A percentile compares a stretch with the other conserved stretches of the same genome.
Conservation (phyloP, 2,113 vertebrate species). For the Colius striatus region DNA sequence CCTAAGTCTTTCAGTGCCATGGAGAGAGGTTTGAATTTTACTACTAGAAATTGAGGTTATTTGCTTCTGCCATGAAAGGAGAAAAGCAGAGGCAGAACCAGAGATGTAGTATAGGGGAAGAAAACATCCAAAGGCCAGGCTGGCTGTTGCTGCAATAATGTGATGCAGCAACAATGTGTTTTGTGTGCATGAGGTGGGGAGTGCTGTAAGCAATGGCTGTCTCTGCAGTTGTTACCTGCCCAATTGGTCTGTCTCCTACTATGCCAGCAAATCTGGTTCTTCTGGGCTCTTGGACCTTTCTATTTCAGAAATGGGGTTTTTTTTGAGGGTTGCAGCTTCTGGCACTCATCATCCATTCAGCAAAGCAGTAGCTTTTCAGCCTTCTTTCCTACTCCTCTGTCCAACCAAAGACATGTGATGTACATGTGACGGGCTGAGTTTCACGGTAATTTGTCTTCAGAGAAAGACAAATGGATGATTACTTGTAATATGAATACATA, state of each 20-base stretch:
- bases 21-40: background rate
- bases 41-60: background rate
- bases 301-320: background rate
- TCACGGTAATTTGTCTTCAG: background rate
- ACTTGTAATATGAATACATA: background rate
- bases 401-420: background rate
- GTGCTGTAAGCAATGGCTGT: background rate
- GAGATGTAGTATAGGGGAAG: background rate
- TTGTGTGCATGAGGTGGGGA: background rate
- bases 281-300: background rate
- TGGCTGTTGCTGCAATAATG: background rate
- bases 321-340: no score
- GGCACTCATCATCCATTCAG: background rate
- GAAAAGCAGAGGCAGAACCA: background rate
- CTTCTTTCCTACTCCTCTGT: background rate
- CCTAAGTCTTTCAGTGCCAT: accelerated
- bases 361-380: background rate
- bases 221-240: background rate
- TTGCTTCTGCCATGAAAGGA: background rate
- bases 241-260: background rate
- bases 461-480: background rate
- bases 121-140: background rate
- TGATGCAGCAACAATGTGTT: background rate
- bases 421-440: background rate
- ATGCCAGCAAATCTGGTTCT: background rate